These are phyloP conservation scores for Arenaria interpres DNA, from an alignment of 2,113 vertebrate genomes.

Conservation along the genomic window DNA sequence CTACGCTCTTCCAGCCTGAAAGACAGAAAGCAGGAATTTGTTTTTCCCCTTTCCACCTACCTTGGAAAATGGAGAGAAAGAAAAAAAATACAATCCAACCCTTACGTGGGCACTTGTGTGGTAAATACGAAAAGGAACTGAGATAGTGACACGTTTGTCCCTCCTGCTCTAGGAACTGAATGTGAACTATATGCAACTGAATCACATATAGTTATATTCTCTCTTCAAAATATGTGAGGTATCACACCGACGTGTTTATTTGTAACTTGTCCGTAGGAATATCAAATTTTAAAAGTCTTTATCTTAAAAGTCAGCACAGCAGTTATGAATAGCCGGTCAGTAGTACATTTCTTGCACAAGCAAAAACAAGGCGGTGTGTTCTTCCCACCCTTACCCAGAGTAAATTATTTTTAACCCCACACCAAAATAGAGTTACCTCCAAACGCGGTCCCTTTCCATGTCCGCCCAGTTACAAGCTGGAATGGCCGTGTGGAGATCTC, in stretches of 20 bases:
- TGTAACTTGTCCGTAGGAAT: background rate
- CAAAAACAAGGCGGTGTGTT: background rate
- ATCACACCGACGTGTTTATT: background rate
- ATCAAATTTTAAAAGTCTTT: background rate
- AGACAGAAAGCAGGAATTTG: background rate
- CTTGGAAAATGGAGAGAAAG: background rate
- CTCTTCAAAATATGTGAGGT: background rate
- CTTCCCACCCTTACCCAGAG: background rate
- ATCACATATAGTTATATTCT: background rate
- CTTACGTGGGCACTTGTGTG: background rate
- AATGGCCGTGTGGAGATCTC: constrained; percentile 83
- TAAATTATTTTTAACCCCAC: background rate
- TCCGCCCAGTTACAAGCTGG: constrained; percentile 82
- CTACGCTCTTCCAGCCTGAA: constrained; percentile 83
- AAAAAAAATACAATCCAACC: background rate
- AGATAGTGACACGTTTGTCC: background rate
- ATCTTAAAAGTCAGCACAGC: background rate
- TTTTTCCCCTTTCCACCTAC: background rate
- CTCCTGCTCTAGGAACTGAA: background rate
- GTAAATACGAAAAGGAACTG: background rate
- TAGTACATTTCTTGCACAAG: background rate
- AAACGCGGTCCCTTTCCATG: constrained; percentile 83
- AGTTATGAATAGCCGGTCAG: background rate
- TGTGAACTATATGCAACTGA: background rate
- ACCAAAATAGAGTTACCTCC: constrained; percentile 71